Evolutionary conservation across 37 sponge, comb jelly and placozoan species (phyloP), one percentile per base, ranked within the genome.

Genomic region (Halichondria panicea): DNA sequence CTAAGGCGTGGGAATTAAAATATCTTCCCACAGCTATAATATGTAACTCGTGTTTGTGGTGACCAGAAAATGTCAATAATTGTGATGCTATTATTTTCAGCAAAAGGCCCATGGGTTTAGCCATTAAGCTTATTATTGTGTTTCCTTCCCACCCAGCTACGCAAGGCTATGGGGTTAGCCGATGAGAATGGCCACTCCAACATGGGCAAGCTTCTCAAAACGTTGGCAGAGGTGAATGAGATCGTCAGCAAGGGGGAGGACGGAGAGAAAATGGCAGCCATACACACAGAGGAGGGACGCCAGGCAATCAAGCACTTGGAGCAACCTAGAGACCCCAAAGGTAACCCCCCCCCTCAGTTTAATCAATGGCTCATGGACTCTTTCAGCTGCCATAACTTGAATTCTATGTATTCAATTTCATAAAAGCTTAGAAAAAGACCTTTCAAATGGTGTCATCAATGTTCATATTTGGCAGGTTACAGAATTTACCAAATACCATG

Each of bases 181-280:
- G 40, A 43, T 12, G 74, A 74, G 28, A 55, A 75, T 50, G 67
- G 74, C 21, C 90, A 89, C 68, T 12, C 19, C n/a, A 42, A 52
- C 2, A 65, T 84, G 15, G 84, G 77, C 27, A 43, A 66, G 24
- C 25, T 52, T 12, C 43, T 89, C n/a, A 25, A 41, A 24, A 11
- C 32, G 5, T 39, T 89, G 34, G 45, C 64, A 7, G 72, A 62
- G 28, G 38, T 71, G n/a, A 40, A n/a, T 0, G 52, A 71, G 33
- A n/a, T 61, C 7, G 31, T 63, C 30, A 15, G 42, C 4, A 38
- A 59, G 0, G 66, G 74, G 12, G n/a, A 28, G 67, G 31, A 39
- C 27, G 63, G 62, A 19, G 19, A 2, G 21, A 43, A 15, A 22
- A 37, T 35, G 32, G 59, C 34, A 11, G 39, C n/a, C 44, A 25